These are phyloP conservation scores for Lonchura striata DNA, from an alignment of 2,113 vertebrate species.

Conservation along the genomic window DNA sequence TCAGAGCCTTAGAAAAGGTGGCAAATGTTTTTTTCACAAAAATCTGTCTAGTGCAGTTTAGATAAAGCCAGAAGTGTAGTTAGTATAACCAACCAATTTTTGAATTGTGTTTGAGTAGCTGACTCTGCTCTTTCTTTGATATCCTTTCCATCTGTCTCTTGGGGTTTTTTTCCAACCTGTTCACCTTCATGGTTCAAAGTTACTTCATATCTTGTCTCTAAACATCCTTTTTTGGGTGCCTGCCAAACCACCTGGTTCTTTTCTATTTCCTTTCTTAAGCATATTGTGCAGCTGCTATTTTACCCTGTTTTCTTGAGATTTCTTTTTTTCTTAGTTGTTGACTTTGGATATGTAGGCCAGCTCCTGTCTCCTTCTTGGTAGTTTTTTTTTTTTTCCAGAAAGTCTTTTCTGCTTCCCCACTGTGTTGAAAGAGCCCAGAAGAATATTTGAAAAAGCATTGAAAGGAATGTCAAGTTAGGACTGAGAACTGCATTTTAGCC, in stretches of 20 bases:
- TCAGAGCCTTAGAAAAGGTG: background rate
- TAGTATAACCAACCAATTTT: background rate
- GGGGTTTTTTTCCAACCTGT: background rate
- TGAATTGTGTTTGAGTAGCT: background rate
- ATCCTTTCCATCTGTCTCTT: background rate
- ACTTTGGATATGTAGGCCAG: background rate
- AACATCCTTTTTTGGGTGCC: background rate
- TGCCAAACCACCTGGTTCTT: slow-evolving; percentile 21
- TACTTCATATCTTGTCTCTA: background rate
- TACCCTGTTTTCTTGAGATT: background rate
- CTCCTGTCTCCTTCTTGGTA: background rate
- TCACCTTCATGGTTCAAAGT: slow-evolving; percentile 26
- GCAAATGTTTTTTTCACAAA: background rate
- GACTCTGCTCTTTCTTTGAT: background rate
- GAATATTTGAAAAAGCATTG: background rate
- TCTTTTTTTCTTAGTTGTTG: background rate
- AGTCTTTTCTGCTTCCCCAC: background rate
- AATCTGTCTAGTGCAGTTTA: background rate
- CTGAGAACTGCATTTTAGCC: background rate
- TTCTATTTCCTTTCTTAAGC: background rate
- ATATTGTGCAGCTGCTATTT: background rate
- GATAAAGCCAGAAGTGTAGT: background rate
- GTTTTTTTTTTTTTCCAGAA: background rate
- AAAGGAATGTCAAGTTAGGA: background rate
- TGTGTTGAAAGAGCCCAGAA: background rate